Conservation (phyloP, 2,888 invertebrate genomes). For the Leptinotarsa tumamoca region DNA sequence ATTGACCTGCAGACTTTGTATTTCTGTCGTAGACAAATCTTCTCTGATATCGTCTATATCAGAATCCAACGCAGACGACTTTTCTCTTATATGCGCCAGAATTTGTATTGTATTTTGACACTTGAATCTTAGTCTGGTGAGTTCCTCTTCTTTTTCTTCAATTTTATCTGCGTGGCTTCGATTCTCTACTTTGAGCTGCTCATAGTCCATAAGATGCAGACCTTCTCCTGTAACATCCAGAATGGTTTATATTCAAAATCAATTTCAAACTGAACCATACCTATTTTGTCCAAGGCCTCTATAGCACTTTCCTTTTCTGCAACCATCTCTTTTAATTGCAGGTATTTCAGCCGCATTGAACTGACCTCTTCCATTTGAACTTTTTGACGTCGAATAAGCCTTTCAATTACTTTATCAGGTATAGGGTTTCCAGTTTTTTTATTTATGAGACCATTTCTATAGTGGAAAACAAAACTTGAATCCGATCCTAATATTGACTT, state of each 20-base stretch:
- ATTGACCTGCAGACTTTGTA: conserved; percentile 24
- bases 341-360: conserved; percentile 58
- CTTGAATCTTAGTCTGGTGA: conserved; percentile 66
- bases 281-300: conserved; percentile 64
- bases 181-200: conserved; percentile 71
- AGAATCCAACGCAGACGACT: conserved; percentile 63
- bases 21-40: conserved; percentile 44
- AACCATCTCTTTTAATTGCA: conserved; percentile 59
- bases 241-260: not conserved
- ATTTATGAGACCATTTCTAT: conserved; percentile 56
- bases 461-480: not conserved
- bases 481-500: too few species aligned
- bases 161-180: conserved; percentile 69
- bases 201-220: conserved; percentile 69
- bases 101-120: conserved; percentile 68
- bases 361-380: conserved; percentile 55
- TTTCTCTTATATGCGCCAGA: conserved; percentile 69
- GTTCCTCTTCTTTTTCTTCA: conserved; percentile 70
- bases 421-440: conserved; percentile 62
- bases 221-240: conserved; percentile 62
- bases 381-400: conserved; percentile 56
- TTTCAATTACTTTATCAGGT: conserved; percentile 59
- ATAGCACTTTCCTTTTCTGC: conserved; percentile 58
- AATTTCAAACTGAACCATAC: conserved; percentile 10
- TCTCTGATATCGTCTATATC: conserved; percentile 57